phyloP scores from a whole-genome alignment of 1,140 invertebrate genomes.

The Samia ricini region DNA sequence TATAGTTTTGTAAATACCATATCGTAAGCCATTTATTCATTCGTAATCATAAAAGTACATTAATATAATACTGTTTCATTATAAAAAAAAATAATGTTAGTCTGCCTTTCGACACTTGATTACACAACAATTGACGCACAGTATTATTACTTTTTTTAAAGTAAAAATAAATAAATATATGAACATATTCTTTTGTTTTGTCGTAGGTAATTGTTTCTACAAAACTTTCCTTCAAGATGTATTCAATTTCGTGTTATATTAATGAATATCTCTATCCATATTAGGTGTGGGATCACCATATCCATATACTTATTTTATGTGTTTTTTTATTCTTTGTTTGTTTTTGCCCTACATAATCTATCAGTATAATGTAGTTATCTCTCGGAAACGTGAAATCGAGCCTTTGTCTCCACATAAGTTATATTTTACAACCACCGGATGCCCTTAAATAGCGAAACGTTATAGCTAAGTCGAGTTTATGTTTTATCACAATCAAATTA shows the following conservation, averaged over 20 bases:
- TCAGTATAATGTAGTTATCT: slow-evolving; percentile 8
- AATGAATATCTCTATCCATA: background rate
- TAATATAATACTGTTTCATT: background rate
- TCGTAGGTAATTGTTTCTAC: background rate
- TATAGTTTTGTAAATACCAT: no score
- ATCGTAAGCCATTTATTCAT: background rate
- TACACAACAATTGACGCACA: background rate
- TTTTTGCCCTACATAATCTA: slow-evolving; percentile 12
- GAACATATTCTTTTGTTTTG: background rate
- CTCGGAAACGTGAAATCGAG: slow-evolving; percentile 16
- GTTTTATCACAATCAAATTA: slow-evolving; percentile 60
- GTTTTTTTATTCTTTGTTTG: background rate
- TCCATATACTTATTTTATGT: background rate
- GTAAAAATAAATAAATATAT: background rate
- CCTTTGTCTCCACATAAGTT: slow-evolving; percentile 14
- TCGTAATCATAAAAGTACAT: background rate
- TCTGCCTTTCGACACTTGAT: background rate
- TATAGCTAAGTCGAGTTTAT: slow-evolving; percentile 17
- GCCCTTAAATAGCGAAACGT: slow-evolving; percentile 34
- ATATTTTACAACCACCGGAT: slow-evolving; percentile 23
- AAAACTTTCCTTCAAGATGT: background rate
- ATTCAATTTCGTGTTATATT: background rate
- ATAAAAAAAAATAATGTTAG: background rate
- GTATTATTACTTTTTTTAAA: no score
- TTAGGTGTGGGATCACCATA: background rate